Base-by-base conservation (phyloP, 2,888 invertebrate genomes). In the Dendrolimus houi region DNA sequence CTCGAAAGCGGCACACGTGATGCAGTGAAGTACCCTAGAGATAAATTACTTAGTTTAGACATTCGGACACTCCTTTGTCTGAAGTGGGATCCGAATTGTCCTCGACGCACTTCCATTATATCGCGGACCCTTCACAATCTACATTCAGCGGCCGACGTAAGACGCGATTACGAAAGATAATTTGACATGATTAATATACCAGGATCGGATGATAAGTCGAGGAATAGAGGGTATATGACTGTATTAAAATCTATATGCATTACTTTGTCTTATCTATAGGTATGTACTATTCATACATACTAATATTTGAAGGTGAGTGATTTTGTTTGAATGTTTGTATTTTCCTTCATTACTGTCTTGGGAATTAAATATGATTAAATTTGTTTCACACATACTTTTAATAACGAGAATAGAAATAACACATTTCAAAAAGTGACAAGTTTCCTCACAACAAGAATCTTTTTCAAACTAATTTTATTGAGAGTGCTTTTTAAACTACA, bases 41-140 rank as follows among this genome's bases (percentile, higher is more conserved):
- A 74, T 74, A 74, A 71, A 74, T 74, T 75, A 75, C 74, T 72
- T 75, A 72, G 65, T 64, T 66, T 67, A 66, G 70, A 74, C 74
- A 68, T 70, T 63, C 67, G 66, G 66, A 67, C 66, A 64, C 63
- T 65, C 58, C 56, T 56, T 54, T 59, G 56, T 62, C 61, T 54
- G 56, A 54, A 55, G 55, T 54, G 53, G 56, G 61, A 59, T 61
- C 60, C 56, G 56, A 58, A 57, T 56, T 59, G 62, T 65, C 65
- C 60, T 58, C 60, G 52, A 56, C 54, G 52, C 62, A 41, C 57
- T 54, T 59, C 55, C 58, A 59, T 58, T 47, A 47, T 47, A 47
- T 47, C 47, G 47, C 12, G 47, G 47, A 47, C 47, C 47, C 47
- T 47, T 47, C 9, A 47, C 47, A 47, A 47, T 47, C 12, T 47